phyloP scores from a whole-genome alignment of 2,113 vertebrate species.

The Myanophis thanlyinensis region DNA sequence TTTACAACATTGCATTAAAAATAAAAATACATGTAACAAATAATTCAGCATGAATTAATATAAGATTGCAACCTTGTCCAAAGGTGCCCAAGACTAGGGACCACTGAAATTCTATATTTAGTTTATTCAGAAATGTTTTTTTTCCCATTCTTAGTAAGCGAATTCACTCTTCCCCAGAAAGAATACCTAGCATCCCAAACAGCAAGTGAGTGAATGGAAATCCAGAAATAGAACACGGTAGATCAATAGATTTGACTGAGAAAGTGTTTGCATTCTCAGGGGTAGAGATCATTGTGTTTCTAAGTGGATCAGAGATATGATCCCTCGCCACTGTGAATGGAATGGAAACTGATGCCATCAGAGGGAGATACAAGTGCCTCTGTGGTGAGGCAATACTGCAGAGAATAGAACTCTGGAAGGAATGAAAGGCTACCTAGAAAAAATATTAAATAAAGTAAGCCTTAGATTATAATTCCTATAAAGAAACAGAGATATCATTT shows the following conservation, averaged over 20 bases:
- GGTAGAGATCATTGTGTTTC: conserved; percentile 85
- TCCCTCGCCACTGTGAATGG: conserved; percentile 81
- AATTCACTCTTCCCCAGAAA: conserved; percentile 68
- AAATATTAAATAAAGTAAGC: conserved; percentile 73
- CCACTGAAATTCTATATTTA: conserved; percentile 54
- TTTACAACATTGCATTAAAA: background rate
- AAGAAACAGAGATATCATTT: background rate
- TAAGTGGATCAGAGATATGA: conserved; percentile 89
- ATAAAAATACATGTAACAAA: background rate
- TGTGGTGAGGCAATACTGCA: conserved; percentile 78
- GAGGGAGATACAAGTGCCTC: conserved; percentile 70
- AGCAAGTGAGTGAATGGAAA: conserved; percentile 72
- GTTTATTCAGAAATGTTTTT: conserved; percentile 52
- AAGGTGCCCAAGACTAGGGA: background rate
- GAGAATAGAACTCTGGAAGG: conserved; percentile 72
- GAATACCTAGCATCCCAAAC: conserved; percentile 57
- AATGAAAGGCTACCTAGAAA: conserved; percentile 65
- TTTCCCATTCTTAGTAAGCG: conserved; percentile 49
- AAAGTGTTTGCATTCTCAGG: conserved; percentile 84
- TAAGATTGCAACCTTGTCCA: background rate
- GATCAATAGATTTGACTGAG: conserved; percentile 88
- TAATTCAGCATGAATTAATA: background rate
- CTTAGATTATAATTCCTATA: conserved; percentile 20
- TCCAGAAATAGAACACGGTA: conserved; percentile 86
- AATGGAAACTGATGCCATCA: conserved; percentile 80